These are phyloP conservation scores for Hoplostethus mediterraneus DNA, from an alignment of 2,797 vertebrate species.

Conservation along the genomic window DNA sequence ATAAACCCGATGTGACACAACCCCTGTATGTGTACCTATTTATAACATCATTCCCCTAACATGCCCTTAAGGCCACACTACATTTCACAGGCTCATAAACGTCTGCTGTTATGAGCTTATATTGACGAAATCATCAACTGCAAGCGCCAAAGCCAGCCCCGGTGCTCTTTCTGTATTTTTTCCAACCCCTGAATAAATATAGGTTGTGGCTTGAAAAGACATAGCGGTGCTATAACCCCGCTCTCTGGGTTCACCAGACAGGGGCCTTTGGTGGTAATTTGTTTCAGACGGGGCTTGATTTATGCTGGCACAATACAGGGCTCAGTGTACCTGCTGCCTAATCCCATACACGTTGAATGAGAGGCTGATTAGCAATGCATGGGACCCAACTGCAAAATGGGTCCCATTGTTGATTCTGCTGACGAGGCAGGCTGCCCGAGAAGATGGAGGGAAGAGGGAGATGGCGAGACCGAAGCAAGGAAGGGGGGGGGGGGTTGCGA, in stretches of 20 bases:
- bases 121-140: slow-evolving; percentile 34
- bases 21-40: slow-evolving; percentile 40
- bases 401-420: slow-evolving; percentile 77
- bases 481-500: slow-evolving; percentile 17
- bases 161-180: slow-evolving; percentile 16
- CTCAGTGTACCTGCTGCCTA: slow-evolving; percentile 58
- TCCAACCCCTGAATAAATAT: slow-evolving; percentile 6
- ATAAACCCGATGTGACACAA: slow-evolving; percentile 55
- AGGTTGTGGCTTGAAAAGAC: slow-evolving; percentile 5
- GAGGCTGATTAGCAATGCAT: slow-evolving; percentile 78
- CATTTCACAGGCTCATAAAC: slow-evolving; percentile 56
- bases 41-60: slow-evolving; percentile 43
- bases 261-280: slow-evolving; percentile 31
- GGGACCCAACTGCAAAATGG: slow-evolving; percentile 59
- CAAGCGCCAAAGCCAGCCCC: not conserved
- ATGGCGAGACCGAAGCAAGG: slow-evolving; percentile 24
- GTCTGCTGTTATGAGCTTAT: slow-evolving; percentile 39
- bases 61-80: slow-evolving; percentile 30
- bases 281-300: slow-evolving; percentile 51
- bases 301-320: slow-evolving; percentile 40
- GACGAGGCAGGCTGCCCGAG: slow-evolving; percentile 61
- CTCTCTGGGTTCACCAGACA: slow-evolving; percentile 14
- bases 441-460: slow-evolving; percentile 39
- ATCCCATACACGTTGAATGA: slow-evolving; percentile 54
- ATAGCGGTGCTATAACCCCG: not conserved